A percentile compares a stretch with the other conserved stretches of the same genome.
Evolutionary conservation across 2,797 vertebrate genomes (phyloP).

Genomic region (Coluber constrictor): DNA sequence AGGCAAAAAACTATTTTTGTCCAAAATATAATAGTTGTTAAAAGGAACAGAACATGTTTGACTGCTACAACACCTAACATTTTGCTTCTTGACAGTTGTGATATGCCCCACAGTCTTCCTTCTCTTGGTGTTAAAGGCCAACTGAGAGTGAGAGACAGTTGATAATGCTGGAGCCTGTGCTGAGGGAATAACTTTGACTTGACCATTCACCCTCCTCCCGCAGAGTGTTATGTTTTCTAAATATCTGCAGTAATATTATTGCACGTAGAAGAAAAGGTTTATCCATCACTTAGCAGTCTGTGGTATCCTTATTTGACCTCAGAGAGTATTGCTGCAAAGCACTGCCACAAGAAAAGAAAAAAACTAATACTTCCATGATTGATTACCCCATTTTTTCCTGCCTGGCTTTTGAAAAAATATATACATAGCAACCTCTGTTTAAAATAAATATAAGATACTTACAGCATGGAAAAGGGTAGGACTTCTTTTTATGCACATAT

Average conservation of each 20-base stretch:
- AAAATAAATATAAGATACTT: constrained; percentile 37
- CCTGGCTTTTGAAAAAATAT: neutral
- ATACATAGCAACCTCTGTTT: neutral
- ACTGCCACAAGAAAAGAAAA: constrained; percentile 47
- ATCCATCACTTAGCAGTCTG: constrained; percentile 47
- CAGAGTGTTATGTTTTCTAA: constrained; percentile 38
- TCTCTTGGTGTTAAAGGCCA: constrained; percentile 30
- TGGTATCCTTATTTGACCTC: constrained; percentile 60
- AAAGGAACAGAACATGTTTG: neutral
- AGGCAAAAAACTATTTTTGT: neutral
- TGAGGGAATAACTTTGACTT: constrained; percentile 52
- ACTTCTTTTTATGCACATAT: neutral
- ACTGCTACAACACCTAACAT: neutral
- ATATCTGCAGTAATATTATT: constrained; percentile 50
- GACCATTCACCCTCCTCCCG: constrained; percentile 32
- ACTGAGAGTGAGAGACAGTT: constrained; percentile 29
- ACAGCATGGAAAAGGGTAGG: constrained; percentile 11
- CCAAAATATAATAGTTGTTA: neutral
- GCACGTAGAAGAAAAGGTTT: constrained; percentile 49
- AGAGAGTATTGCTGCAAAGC: constrained; percentile 34
- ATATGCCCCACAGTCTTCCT: neutral
- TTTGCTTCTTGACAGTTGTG: neutral
- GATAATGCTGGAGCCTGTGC: constrained; percentile 18
- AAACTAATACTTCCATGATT: constrained; percentile 45
- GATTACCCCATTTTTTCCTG: constrained; percentile 48